A percentile compares a stretch with the other conserved stretches of the same genome.
Evolutionary conservation across 2,888 invertebrate genomes (phyloP).

Genomic region (Torymus texanus): DNA sequence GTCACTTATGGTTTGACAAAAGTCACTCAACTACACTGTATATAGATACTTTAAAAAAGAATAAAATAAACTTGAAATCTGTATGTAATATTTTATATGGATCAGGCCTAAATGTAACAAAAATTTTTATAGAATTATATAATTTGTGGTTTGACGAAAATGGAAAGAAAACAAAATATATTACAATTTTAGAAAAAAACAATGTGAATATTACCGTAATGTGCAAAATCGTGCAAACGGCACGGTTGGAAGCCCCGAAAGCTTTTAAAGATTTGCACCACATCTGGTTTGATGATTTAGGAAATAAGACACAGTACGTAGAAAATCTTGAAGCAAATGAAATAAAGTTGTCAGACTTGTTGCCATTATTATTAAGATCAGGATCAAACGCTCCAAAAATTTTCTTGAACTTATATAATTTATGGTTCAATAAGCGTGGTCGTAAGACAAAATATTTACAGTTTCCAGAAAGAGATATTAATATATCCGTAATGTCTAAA

Average conservation of each 20-base stretch:
- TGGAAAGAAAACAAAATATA: constrained; percentile 29
- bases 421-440: too few relatives aligned
- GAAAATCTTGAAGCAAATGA: too few relatives aligned
- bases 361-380: too few relatives aligned
- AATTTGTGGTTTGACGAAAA: constrained; percentile 20
- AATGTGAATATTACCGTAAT: neutral
- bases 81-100: constrained; percentile 6
- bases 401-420: too few relatives aligned
- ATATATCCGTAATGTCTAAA: too few relatives aligned
- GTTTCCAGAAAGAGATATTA: too few relatives aligned
- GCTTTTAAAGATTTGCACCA: neutral
- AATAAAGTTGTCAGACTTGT: too few relatives aligned
- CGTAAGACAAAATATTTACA: too few relatives aligned
- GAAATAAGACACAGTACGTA: constrained; percentile 21
- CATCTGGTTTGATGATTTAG: neutral
- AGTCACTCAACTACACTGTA: neutral
- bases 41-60: neutral
- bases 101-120: neutral
- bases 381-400: too few relatives aligned
- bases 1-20: constrained; percentile 13
- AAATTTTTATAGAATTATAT: constrained; percentile 22
- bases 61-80: neutral
- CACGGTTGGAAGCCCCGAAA: neutral
- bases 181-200: constrained; percentile 10
- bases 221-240: neutral